Conservation (phyloP, 2,113 vertebrate species). For the Gnathonemus echidnorhynchus region DNA sequence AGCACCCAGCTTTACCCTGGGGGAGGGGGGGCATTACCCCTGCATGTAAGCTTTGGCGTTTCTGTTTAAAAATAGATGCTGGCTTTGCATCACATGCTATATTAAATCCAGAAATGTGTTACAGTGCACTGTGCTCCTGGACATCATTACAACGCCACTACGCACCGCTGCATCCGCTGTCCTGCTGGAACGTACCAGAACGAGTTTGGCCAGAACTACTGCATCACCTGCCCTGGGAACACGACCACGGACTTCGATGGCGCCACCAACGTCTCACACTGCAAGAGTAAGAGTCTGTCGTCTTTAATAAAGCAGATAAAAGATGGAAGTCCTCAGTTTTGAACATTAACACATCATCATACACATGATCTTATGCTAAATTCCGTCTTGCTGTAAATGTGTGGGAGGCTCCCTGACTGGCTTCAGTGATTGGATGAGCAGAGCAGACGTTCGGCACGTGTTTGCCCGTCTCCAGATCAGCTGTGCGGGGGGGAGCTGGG, state of each 20-base stretch:
- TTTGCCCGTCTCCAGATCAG: slow-evolving; percentile 61
- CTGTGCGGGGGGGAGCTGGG: slow-evolving; percentile 93
- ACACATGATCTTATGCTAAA: background rate
- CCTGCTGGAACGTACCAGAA: slow-evolving; percentile 87
- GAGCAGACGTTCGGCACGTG: background rate
- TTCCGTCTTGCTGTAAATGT: background rate
- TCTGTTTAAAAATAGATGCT: background rate
- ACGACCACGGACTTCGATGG: slow-evolving; percentile 95
- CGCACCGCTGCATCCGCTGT: slow-evolving; percentile 92
- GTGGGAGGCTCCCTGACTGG: background rate
- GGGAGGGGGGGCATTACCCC: background rate
- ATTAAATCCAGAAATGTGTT: slow-evolving; percentile 1
- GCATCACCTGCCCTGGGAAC: slow-evolving; percentile 88
- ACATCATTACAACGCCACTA: slow-evolving; percentile 91
- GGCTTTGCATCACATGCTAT: background rate
- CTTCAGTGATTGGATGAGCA: background rate
- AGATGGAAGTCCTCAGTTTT: background rate
- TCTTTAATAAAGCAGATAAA: background rate
- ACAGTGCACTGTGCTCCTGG: slow-evolving; percentile 91
- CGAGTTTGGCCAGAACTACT: slow-evolving; percentile 93
- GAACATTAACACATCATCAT: background rate
- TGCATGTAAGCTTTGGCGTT: background rate
- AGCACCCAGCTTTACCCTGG: background rate
- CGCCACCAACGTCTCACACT: slow-evolving; percentile 88
- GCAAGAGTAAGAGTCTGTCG: slow-evolving; percentile 77